phyloP scores from a whole-genome alignment of 2,888 invertebrate genomes.

The Cristatella mucedo region DNA sequence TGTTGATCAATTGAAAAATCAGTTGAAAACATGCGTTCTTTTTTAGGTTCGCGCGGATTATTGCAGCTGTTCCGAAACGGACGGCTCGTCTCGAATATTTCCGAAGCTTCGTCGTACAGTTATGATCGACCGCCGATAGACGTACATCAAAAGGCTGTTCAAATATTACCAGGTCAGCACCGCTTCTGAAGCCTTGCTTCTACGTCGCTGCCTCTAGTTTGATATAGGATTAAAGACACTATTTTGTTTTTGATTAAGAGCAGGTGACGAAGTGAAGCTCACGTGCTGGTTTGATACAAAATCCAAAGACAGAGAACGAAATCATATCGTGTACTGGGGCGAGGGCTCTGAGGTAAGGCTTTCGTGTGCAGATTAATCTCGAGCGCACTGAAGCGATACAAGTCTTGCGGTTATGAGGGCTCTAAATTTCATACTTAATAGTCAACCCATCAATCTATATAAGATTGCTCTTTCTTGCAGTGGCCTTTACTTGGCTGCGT shows the following conservation, averaged over 20 bases:
- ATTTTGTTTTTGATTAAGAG: not conserved
- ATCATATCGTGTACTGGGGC: slow-evolving; percentile 17
- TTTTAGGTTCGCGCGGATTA: slow-evolving; percentile 13
- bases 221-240: not conserved
- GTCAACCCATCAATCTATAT: no score
- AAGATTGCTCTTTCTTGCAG: no score
- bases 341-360: slow-evolving; percentile 21
- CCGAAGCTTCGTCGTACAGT: slow-evolving; percentile 14
- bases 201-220: no score
- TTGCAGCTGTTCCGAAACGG: slow-evolving; percentile 15
- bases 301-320: slow-evolving; percentile 14
- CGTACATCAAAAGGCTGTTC: slow-evolving; percentile 13
- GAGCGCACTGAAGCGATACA: no score
- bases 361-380: no score
- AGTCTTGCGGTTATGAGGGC: no score
- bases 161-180: slow-evolving; percentile 17
- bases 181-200: no score
- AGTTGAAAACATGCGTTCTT: slow-evolving; percentile 9
- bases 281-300: slow-evolving; percentile 19
- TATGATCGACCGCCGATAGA: slow-evolving; percentile 16
- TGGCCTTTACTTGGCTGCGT: no score
- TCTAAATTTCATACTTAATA: no score
- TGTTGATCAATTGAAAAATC: no score
- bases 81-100: slow-evolving; percentile 11
- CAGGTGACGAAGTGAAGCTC: slow-evolving; percentile 21